Base-by-base conservation (phyloP, 1,140 invertebrate genomes). In the Thrips palmi region DNA sequence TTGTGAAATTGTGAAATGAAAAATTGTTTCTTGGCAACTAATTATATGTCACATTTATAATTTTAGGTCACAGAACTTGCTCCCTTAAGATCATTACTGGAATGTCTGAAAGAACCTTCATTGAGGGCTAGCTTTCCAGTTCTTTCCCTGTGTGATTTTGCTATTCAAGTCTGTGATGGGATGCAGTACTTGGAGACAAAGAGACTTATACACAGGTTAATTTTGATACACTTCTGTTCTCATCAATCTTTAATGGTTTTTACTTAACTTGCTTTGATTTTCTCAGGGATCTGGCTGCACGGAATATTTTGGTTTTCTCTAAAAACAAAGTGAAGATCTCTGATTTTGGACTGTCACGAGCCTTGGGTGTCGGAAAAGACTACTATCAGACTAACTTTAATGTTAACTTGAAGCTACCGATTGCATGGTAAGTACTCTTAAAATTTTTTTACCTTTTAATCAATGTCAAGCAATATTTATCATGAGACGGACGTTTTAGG, bases 351-450 rank as follows among this genome's bases (percentile, higher is more conserved):
- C 56, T 98, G 20, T 96, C 91, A 1, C 64, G 92, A 37, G 88
- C 89, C 1, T 57, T 97, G n/a, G 91, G 92, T 6, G 85, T 93
- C 33, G 93, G 91, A 5, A 96, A 97, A 59, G 92, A 98, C 60
- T 98, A 98, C 56, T 98, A 97, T 55, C 88, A 97, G 60, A 94
- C 88, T 2, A 96, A 97, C 62, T 97, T 96, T 54, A 96, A 91
- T 59, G 87, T 94, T 5, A 94, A 93, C 64, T 67, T 97, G 15
- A 97, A 97, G 63, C 62, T 97, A 40, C 93, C 92, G 3, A 94
- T 97, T 50, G 93, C 93, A 1, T 98, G 93, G 93, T 82, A 59
- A 67, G 68, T 60, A 34, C 3, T 33, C 3, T 37, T 25, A 33
- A 22, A 35, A 33, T 28, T 43, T 37, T 21, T 17, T 44, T 41